phyloP scores from a whole-genome alignment of 64 coral and sea anemone genomes.

The Montipora sp. region DNA sequence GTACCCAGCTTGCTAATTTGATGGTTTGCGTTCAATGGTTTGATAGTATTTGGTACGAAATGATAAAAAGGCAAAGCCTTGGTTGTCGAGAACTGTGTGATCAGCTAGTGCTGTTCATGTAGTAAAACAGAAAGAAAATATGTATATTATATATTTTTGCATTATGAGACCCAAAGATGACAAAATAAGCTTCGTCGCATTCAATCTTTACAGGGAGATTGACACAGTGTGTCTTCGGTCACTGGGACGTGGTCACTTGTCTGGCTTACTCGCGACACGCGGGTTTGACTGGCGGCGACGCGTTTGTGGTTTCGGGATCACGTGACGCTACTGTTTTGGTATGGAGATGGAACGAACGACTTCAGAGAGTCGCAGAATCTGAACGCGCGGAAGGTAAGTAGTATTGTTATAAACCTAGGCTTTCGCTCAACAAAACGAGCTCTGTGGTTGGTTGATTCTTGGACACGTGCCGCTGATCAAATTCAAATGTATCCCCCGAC shows the following conservation, averaged over 20 bases:
- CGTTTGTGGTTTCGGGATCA: conserved; percentile 92
- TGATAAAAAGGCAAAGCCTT: too few species aligned
- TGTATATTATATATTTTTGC: not conserved
- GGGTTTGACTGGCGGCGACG: conserved; percentile 73
- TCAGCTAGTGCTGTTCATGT: too few species aligned
- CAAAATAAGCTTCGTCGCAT: not conserved
- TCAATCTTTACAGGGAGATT: conserved; percentile 71
- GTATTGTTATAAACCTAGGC: not conserved
- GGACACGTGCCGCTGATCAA: too few species aligned
- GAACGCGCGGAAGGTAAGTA: conserved; percentile 70
- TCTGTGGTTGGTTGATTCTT: too few species aligned
- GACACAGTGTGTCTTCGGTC: conserved; percentile 95
- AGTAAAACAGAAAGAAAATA: too few species aligned
- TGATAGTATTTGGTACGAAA: too few species aligned
- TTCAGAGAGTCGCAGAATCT: conserved; percentile 71
- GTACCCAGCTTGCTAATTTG: too few species aligned
- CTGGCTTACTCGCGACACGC: conserved; percentile 87
- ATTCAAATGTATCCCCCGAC: too few species aligned
- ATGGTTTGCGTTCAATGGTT: too few species aligned
- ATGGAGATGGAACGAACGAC: conserved; percentile 93
- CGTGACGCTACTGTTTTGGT: conserved; percentile 96
- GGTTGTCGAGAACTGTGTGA: too few species aligned
- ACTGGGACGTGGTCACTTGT: conserved; percentile 95
- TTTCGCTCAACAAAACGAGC: too few species aligned
- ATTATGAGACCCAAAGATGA: not conserved